phyloP scores from a whole-genome alignment of 1,140 invertebrate species.

The Trachelipus rathkii region DNA sequence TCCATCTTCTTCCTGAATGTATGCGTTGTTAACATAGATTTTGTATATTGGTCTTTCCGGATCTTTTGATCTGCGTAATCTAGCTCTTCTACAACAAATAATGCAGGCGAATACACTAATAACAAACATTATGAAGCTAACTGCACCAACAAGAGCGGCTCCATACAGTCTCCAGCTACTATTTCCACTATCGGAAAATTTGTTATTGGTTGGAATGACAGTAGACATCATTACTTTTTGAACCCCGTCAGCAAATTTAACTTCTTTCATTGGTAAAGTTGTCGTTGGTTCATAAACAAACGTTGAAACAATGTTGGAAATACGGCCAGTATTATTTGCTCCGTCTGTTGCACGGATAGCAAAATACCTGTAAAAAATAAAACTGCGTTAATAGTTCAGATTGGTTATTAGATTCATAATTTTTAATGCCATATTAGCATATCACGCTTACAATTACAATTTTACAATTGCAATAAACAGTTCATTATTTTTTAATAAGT shows the following conservation, averaged over 20 bases:
- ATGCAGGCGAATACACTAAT: conserved; percentile 29
- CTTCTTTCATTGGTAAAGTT: conserved; percentile 18
- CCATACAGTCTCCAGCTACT: conserved; percentile 40
- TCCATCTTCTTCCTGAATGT: conserved; percentile 46
- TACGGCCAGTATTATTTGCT: conserved; percentile 51
- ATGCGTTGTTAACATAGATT: conserved; percentile 45
- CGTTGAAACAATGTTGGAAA: conserved; percentile 59
- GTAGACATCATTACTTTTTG: conserved; percentile 37
- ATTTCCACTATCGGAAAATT: conserved; percentile 14
- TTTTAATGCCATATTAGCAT: too few species aligned
- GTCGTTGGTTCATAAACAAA: conserved; percentile 50
- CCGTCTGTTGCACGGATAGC: conserved; percentile 55
- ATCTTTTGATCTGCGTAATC: conserved; percentile 31
- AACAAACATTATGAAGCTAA: conserved; percentile 31
- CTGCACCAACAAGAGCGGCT: conserved; percentile 32
- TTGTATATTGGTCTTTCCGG: conserved; percentile 44
- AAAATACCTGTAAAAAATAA: conserved; percentile 50
- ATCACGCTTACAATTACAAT: too few species aligned
- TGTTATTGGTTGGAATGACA: conserved; percentile 23
- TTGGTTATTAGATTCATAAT: too few species aligned
- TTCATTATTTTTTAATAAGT: too few species aligned
- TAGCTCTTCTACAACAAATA: conserved; percentile 36
- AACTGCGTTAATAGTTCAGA: background rate
- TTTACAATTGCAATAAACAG: too few species aligned
- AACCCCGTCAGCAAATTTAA: conserved; percentile 12